Evolutionary conservation across 2,797 vertebrate species (phyloP), one percentile per base, ranked within the genome.

Genomic region (Dryobates pubescens): DNA sequence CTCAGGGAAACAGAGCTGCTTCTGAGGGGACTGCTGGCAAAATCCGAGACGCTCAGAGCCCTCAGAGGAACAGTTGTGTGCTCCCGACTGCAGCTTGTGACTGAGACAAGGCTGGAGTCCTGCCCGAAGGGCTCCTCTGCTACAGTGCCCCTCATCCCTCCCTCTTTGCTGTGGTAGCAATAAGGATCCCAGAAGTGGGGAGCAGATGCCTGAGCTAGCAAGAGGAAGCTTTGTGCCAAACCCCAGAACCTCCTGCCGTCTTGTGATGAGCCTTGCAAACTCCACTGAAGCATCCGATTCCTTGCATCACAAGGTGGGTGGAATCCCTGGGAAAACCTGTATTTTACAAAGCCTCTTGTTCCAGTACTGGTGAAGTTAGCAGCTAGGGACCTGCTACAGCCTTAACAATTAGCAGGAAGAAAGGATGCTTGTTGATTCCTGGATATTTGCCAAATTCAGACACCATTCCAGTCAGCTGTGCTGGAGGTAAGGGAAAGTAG

Each of bases 131-230:
- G 23, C 47, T 91, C 63, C 63, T 71, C 30, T 19, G 13, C 32
- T 23, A 0, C 73, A 68, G 64, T 19, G 32, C n/a, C 53, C 61
- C 58, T 61, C 77, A 34, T 47, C 67, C 82, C 51, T 38, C 67
- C 10, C 51, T 92, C 57, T 87, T 94, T 62, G 70, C 87, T 70
- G 47, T 78, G 72, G 74, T 94, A 95, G 94, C 96, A 96, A 91
- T 96, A 96, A 96, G 82, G 67, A 81, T 73, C 72, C 65, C 43
- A 29, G 2, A 22, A 38, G 54, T 15, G 59, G 53, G 67, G 80
- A 84, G 34, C 3, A 0, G 2, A 86, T 62, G 62, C 82, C 79
- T 38, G 5, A 36, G 73, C 49, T 10, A 82, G 64, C 29, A 62
- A 81, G 74, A 88, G 89, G 58, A 74, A 92, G 68, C 83, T 79